Percentiles rank a stretch among this genome's conserved stretches.
Conservation (phyloP, 2,888 invertebrate species). For the Drosophila pegasa region DNA sequence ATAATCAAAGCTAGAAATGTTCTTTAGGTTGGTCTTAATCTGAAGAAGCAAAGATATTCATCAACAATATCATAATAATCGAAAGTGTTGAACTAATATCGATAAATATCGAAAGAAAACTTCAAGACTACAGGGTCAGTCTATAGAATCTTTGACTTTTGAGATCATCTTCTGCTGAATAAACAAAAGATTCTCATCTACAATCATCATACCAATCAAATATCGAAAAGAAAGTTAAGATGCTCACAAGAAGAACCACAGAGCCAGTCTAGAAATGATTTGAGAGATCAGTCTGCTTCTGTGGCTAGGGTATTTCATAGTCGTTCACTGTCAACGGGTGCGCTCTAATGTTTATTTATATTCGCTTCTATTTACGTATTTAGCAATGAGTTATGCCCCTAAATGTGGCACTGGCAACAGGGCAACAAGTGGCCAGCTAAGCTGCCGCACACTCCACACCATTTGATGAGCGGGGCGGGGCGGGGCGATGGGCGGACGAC, state of each 20-base stretch:
- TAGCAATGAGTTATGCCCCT: constrained; percentile 5
- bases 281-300: neutral
- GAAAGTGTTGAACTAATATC: neutral
- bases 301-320: neutral
- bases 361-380: constrained; percentile 13
- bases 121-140: neutral
- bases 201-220: no score
- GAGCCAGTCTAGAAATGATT: no score
- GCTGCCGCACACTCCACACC: neutral
- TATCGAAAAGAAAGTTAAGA: no score
- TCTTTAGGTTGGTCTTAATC: no score
- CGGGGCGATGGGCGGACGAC: neutral
- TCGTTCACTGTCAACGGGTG: neutral
- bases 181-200: no score
- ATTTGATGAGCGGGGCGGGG: neutral
- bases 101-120: neutral
- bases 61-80: no score
- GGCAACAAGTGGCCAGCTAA: constrained; percentile 30
- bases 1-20: no score
- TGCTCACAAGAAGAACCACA: no score
- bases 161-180: no score
- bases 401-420: constrained; percentile 1
- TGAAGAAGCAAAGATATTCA: no score
- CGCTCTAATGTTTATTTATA: neutral
- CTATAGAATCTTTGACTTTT: neutral